These are phyloP conservation scores for Nomada lathburiana DNA, from an alignment of 2,888 invertebrate species.

Conservation along the genomic window DNA sequence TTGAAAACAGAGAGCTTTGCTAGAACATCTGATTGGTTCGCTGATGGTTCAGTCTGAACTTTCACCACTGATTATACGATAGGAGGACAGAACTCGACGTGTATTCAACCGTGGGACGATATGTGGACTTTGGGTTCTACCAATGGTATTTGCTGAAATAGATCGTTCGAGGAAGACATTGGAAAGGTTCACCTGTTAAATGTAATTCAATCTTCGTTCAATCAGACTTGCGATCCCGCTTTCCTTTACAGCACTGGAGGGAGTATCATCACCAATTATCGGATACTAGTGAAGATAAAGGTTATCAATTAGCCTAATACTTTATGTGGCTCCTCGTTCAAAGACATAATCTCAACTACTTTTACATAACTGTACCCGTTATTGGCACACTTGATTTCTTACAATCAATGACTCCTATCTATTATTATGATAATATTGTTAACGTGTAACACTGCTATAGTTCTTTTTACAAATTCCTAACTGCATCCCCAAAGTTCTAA, in stretches of 20 bases:
- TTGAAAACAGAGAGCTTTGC: slow-evolving; percentile 38
- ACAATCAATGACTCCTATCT: no score
- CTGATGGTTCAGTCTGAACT: slow-evolving; percentile 68
- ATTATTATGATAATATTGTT: no score
- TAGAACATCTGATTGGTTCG: slow-evolving; percentile 65
- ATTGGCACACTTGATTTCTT: no score
- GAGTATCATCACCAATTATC: no score
- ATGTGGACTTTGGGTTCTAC: slow-evolving; percentile 69
- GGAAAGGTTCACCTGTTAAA: slow-evolving; percentile 42
- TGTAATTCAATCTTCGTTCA: slow-evolving; percentile 36
- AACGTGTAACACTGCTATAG: no score
- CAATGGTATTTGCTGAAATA: slow-evolving; percentile 66
- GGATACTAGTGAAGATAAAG: no score
- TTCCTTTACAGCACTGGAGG: neutral
- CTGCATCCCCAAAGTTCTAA: no score
- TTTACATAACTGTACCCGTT: no score
- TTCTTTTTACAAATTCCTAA: no score
- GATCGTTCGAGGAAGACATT: slow-evolving; percentile 63
- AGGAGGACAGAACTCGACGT: slow-evolving; percentile 41
- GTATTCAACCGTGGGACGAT: slow-evolving; percentile 65
- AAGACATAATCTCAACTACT: no score
- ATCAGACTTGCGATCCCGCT: slow-evolving; percentile 15
- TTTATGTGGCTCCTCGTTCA: no score
- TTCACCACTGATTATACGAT: slow-evolving; percentile 50
- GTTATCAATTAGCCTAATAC: no score